A percentile compares a stretch with the other conserved stretches of the same genome.
Conservation (phyloP, 2,888 invertebrate genomes). For the Hipparchia semele region DNA sequence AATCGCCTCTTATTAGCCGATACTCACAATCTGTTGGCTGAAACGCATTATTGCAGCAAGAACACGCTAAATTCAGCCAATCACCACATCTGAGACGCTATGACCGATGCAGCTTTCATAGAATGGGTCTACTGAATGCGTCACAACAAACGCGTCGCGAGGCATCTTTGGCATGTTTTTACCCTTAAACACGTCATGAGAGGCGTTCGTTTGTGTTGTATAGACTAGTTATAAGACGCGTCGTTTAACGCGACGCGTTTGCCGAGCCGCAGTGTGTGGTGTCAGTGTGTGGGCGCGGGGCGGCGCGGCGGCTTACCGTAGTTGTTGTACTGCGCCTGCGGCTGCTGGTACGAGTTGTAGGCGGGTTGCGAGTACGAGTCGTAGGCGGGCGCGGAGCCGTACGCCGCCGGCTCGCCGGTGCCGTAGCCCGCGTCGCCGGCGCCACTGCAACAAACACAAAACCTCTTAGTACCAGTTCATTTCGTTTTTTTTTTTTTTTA, state of each 20-base stretch:
- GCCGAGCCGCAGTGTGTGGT: neutral
- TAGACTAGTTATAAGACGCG: no score
- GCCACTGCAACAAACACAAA: conserved; percentile 42
- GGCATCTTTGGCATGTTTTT: no score
- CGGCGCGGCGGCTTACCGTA: conserved; percentile 61
- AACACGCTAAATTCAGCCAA: no score
- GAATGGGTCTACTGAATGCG: neutral
- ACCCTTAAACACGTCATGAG: neutral
- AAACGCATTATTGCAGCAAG: no score
- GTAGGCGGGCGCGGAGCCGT: conserved; percentile 63
- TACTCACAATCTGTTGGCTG: no score
- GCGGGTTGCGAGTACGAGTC: conserved; percentile 70
- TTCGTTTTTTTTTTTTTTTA: no score
- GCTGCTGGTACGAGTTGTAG: conserved; percentile 70
- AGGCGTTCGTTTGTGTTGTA: neutral
- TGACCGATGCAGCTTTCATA: no score
- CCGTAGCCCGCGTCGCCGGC: conserved; percentile 76
- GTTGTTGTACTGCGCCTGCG: conserved; percentile 67
- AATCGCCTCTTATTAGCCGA: no score
- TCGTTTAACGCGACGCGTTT: neutral
- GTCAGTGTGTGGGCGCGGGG: neutral
- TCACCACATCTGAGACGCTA: no score
- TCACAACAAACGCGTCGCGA: neutral
- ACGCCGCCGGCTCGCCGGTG: conserved; percentile 63
- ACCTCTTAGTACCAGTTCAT: neutral